These are phyloP conservation scores for Paramisgurnus dabryanus DNA, from an alignment of 2,113 vertebrate species.

Conservation along the genomic window DNA sequence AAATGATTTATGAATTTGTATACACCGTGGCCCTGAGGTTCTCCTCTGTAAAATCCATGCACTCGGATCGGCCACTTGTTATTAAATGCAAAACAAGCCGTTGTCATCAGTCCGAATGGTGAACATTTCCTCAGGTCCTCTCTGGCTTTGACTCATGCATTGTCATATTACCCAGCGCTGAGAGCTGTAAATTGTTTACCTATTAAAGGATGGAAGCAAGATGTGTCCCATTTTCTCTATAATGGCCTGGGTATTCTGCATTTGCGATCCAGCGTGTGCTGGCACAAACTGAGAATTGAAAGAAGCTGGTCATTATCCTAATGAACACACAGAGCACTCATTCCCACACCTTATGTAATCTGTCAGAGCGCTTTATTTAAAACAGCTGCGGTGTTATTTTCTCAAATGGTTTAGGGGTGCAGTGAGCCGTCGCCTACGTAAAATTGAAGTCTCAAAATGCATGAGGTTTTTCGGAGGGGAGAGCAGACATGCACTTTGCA, in stretches of 20 bases:
- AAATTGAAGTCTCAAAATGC: constrained; percentile 1
- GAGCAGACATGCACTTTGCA: constrained; percentile 16
- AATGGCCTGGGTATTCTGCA: background rate
- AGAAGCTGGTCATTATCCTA: constrained; percentile 14
- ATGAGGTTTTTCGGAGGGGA: constrained; percentile 1
- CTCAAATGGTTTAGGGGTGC: background rate
- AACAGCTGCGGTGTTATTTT: background rate
- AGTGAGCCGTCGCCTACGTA: background rate
- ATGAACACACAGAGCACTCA: background rate
- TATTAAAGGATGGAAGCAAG: background rate
- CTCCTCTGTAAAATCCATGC: background rate
- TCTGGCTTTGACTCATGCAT: constrained; percentile 7
- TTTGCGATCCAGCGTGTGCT: background rate
- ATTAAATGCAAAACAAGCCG: constrained; percentile 36
- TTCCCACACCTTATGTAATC: background rate
- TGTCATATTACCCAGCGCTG: constrained; percentile 10
- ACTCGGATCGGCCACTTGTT: constrained; percentile 13
- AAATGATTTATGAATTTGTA: constrained; percentile 52
- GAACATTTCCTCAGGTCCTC: constrained; percentile 7
- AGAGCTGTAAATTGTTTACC: constrained; percentile 10
- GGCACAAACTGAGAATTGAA: background rate
- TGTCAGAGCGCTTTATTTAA: background rate
- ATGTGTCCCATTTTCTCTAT: background rate
- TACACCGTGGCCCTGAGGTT: constrained; percentile 9
- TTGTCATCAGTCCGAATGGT: constrained; percentile 18